These are phyloP conservation scores for Tenthredo mesomela DNA, from an alignment of 2,888 invertebrate genomes.

Conservation along the genomic window DNA sequence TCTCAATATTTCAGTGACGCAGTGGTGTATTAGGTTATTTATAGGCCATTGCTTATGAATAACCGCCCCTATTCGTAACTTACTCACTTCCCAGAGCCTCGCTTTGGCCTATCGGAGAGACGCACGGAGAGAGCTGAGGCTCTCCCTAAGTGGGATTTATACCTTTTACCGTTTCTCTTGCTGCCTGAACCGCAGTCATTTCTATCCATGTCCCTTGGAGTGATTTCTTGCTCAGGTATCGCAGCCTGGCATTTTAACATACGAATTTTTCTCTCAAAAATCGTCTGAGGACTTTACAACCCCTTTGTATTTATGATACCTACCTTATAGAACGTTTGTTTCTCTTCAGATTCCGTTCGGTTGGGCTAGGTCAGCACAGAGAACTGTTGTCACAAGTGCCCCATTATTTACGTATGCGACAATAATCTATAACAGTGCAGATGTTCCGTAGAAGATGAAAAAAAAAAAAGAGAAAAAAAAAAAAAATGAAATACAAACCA, in stretches of 20 bases:
- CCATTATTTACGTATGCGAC: constrained; percentile 7
- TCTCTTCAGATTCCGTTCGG: background rate
- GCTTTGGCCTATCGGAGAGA: constrained; percentile 46
- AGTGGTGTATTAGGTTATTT: constrained; percentile 72
- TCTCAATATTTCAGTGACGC: constrained; percentile 74
- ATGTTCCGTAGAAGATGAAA: background rate
- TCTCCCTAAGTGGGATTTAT: constrained; percentile 70
- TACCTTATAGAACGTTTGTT: background rate
- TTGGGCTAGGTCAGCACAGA: constrained; percentile 23
- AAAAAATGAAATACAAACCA: background rate
- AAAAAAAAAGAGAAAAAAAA: background rate
- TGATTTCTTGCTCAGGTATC: constrained; percentile 53
- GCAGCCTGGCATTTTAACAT: constrained; percentile 54
- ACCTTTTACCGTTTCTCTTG: constrained; percentile 59
- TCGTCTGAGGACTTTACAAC: background rate
- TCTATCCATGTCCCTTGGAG: constrained; percentile 45
- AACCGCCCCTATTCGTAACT: constrained; percentile 65
- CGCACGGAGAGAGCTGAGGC: constrained; percentile 58
- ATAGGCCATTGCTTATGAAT: constrained; percentile 76
- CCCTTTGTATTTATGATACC: constrained; percentile 43
- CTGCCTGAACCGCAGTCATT: constrained; percentile 51
- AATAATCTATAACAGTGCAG: constrained; percentile 26
- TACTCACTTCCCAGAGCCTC: constrained; percentile 37
- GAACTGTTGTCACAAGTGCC: constrained; percentile 13
- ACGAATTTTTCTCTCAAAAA: constrained; percentile 34